Conservation (phyloP, 2,888 invertebrate genomes). For the Noctua janthina region DNA sequence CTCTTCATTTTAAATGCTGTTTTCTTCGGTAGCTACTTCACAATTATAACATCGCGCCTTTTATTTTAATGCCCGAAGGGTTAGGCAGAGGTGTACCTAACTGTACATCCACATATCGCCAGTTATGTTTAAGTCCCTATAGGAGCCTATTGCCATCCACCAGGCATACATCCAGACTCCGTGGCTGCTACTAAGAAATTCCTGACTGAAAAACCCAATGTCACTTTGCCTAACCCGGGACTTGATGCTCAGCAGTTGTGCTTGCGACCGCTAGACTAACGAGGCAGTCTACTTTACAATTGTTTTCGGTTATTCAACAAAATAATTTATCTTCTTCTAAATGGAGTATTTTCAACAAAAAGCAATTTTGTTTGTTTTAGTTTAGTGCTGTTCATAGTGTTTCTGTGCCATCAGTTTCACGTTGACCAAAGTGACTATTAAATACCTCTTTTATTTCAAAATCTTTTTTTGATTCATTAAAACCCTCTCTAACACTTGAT, state of each 20-base stretch:
- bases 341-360: not conserved
- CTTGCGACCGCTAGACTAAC: not conserved
- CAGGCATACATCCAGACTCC: not conserved
- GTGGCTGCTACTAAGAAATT: not conserved
- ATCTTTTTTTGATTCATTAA: not conserved
- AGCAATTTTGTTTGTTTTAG: not conserved
- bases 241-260: not conserved
- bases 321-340: not conserved
- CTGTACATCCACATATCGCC: not conserved
- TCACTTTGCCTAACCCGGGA: not conserved
- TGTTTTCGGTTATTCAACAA: not conserved
- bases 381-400: not conserved
- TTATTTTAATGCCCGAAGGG: not conserved
- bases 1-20: not conserved
- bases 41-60: not conserved
- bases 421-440: not conserved
- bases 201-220: not conserved
- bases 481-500: not conserved
- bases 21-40: not conserved
- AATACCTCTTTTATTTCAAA: not conserved
- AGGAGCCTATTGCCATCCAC: not conserved
- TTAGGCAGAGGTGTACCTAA: not conserved
- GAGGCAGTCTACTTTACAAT: not conserved
- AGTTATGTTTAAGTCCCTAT: not conserved
- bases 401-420: not conserved